Evolutionary conservation across 2,113 vertebrate species (phyloP).

Genomic region (Gila orcuttii): DNA sequence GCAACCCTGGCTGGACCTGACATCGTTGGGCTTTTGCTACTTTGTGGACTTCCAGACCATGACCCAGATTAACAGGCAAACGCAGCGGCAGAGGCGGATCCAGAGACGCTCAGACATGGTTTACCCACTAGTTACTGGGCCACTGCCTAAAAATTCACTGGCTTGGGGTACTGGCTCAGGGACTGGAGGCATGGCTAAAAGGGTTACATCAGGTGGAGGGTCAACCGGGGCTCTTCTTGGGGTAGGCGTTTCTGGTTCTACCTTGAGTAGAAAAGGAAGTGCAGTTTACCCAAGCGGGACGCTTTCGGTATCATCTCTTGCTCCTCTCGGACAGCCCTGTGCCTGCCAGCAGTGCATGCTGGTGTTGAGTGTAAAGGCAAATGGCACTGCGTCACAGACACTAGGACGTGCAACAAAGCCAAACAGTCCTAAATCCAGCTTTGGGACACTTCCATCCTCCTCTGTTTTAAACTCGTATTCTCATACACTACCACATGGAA

Average conservation of each 20-base stretch:
- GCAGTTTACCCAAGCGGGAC: slow-evolving; percentile 65
- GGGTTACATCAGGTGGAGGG: slow-evolving; percentile 56
- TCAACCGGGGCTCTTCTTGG: slow-evolving; percentile 70
- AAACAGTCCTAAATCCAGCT: slow-evolving; percentile 64
- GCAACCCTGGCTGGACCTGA: slow-evolving; percentile 95
- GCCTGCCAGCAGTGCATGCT: slow-evolving; percentile 90
- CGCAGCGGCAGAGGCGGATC: slow-evolving; percentile 86
- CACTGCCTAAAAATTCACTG: slow-evolving; percentile 81
- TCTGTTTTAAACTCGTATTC: slow-evolving; percentile 65
- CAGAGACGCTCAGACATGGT: slow-evolving; percentile 88
- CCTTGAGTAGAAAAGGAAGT: slow-evolving; percentile 59
- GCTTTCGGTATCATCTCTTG: slow-evolving; percentile 52
- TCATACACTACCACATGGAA: slow-evolving; percentile 73
- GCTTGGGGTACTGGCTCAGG: slow-evolving; percentile 57
- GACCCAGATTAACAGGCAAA: slow-evolving; percentile 97
- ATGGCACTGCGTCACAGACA: slow-evolving; percentile 60
- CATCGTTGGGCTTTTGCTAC: slow-evolving; percentile 96
- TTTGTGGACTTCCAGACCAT: slow-evolving; percentile 97
- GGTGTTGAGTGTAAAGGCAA: slow-evolving; percentile 86
- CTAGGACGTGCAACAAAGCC: slow-evolving; percentile 67
- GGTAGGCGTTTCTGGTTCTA: slow-evolving; percentile 70
- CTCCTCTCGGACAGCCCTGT: slow-evolving; percentile 75
- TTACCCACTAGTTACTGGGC: slow-evolving; percentile 86
- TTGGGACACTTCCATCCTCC: slow-evolving; percentile 56
- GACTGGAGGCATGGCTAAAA: slow-evolving; percentile 44